phyloP scores from a whole-genome alignment of 2,888 invertebrate species.

The Oligia fasciuncula region DNA sequence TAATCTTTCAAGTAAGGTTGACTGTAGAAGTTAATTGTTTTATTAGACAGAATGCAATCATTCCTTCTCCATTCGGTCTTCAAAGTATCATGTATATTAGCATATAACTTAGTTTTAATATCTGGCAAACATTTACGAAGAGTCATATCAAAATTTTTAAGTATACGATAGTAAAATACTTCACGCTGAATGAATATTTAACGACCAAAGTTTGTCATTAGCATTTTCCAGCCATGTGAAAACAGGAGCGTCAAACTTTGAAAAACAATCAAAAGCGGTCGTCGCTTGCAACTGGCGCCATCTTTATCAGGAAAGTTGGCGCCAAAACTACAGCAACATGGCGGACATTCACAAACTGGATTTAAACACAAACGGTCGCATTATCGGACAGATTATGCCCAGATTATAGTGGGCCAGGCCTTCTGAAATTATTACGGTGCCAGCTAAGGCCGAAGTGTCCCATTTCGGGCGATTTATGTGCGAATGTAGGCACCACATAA shows the following conservation, averaged over 20 bases:
- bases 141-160: constrained; percentile 20
- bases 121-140: constrained; percentile 16
- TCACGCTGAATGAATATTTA: constrained; percentile 55
- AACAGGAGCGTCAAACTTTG: constrained; percentile 69
- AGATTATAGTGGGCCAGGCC: constrained; percentile 88
- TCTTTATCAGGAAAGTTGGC: constrained; percentile 81
- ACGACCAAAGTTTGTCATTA: constrained; percentile 66
- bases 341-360: constrained; percentile 79
- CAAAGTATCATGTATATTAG: neutral
- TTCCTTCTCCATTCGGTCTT: constrained; percentile 12
- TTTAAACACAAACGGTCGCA: constrained; percentile 87
- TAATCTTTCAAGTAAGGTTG: constrained; percentile 3
- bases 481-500: constrained; percentile 87
- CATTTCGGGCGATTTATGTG: constrained; percentile 88
- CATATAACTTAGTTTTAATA: constrained; percentile 5
- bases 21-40: neutral
- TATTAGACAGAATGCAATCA: neutral
- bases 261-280: constrained; percentile 67
- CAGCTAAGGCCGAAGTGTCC: constrained; percentile 88
- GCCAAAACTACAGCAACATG: constrained; percentile 84
- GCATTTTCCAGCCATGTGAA: constrained; percentile 58
- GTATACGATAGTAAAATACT: constrained; percentile 22
- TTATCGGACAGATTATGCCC: constrained; percentile 89
- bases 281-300: constrained; percentile 77
- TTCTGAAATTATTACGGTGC: constrained; percentile 88